Evolutionary conservation across 2,797 vertebrate genomes (phyloP).

Genomic region (Sus cebifrons): DNA sequence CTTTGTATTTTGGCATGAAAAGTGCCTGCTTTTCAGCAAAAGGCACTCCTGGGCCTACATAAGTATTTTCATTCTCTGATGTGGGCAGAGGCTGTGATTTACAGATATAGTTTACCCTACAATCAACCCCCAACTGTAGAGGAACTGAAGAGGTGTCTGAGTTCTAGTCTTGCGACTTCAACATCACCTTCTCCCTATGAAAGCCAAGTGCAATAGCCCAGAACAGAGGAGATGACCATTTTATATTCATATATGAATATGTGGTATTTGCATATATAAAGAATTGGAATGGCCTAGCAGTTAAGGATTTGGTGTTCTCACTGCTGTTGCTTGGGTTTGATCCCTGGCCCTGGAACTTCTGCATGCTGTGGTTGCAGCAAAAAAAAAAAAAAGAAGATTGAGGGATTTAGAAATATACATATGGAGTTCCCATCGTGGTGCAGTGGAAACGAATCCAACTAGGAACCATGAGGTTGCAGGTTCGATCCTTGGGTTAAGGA

Average conservation of each 20-base stretch:
- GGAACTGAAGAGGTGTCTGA: neutral
- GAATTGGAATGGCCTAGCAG: neutral
- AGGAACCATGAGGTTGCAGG: too few species aligned
- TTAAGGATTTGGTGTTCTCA: too few species aligned
- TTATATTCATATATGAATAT: neutral
- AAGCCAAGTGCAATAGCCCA: neutral
- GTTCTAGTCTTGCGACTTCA: neutral
- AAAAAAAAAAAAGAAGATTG: neutral
- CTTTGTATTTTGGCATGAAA: slow-evolving; percentile 15
- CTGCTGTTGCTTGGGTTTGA: too few species aligned
- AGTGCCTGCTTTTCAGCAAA: slow-evolving; percentile 21
- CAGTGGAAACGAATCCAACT: too few species aligned
- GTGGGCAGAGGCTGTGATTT: slow-evolving; percentile 4
- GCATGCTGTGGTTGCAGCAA: too few species aligned
- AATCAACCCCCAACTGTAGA: neutral
- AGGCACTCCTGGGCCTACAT: slow-evolving; percentile 5
- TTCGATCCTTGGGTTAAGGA: too few species aligned
- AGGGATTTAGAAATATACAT: neutral
- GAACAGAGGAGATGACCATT: neutral
- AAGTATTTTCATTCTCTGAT: neutral
- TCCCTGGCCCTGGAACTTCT: too few species aligned
- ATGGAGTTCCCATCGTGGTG: too few species aligned
- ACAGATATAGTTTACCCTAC: neutral
- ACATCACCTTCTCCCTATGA: neutral
- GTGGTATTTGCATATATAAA: neutral